Evolutionary conservation across 2,888 invertebrate species (phyloP).

Genomic region (Allacma fusca): DNA sequence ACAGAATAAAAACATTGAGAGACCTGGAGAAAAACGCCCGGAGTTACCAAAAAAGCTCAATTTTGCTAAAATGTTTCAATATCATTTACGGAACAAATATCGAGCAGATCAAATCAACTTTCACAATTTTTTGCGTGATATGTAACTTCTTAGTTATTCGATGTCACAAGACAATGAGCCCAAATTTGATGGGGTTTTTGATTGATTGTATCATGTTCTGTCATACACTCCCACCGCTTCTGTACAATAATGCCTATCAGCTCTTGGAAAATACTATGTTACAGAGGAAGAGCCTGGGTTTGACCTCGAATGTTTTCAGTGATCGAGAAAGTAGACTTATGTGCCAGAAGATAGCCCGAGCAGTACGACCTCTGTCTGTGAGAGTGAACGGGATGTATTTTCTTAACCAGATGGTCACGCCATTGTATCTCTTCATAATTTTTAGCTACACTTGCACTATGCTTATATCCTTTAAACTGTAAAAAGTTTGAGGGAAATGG

Average conservation of each 20-base stretch:
- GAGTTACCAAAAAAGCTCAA: neutral
- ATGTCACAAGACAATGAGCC: neutral
- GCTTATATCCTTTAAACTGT: no score
- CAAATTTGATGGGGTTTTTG: neutral
- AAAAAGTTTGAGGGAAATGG: no score
- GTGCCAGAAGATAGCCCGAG: no score
- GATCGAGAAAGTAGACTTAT: no score
- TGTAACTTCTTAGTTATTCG: neutral
- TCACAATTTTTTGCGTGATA: conserved; percentile 15
- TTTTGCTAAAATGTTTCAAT: neutral
- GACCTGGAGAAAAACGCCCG: neutral
- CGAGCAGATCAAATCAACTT: neutral
- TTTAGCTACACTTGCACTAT: no score
- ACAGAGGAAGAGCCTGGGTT: no score
- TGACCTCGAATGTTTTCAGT: no score
- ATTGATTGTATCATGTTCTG: neutral
- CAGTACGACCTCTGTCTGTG: no score
- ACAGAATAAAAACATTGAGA: no score
- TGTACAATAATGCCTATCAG: conserved; percentile 18
- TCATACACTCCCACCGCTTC: neutral
- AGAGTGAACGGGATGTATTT: no score
- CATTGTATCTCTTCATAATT: no score
- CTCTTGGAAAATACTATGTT: neutral
- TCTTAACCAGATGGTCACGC: no score
- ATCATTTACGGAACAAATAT: neutral